Evolutionary conservation across 2,113 vertebrate species (phyloP), one percentile per base, ranked within the genome.

Genomic region (Myodes glareolus): DNA sequence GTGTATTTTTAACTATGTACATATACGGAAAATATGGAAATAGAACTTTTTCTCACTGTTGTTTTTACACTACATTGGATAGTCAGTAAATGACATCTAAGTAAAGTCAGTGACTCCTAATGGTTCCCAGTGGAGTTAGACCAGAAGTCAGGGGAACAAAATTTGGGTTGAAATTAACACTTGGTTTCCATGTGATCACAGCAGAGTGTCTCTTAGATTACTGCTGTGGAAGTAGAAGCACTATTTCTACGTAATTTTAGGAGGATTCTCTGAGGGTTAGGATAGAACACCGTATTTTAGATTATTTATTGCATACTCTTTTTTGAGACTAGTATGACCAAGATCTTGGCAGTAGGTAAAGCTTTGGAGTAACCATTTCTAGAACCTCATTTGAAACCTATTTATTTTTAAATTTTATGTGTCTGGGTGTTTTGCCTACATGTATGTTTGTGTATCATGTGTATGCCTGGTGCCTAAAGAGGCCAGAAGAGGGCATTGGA

Each of bases 241-340:
- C 21, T 31, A 58, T 29, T 61, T 87, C 52, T 90, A 19, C 39
- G 52, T 70, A 94, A 10, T 88, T 95, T 65, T 88, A 76, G 63
- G 87, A 95, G 42, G 75, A 25, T 63, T 55, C 16, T 92, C 68
- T 88, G 19, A 91, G 52, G 52, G 9, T 80, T 92, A 75, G 13
- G 61, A 5, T 72, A 81, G 75, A 86, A n/a, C 42, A 95, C 88
- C 75, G 27, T 88, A 50, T 90, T 27, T 96, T 88, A 91, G 23
- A 87, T 67, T 77, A 11, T 84, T 95, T 39, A 65, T 87, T 95
- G 6, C 70, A 94, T 27, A 80, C 45, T 63, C 78, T 45, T 27
- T 93, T 90, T 80, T 88, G 75, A 82, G 67, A 45, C 75, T 89
- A 90, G 39, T 63, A 10, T 89, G 47, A n/a, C 65, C 42, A 73